Percentiles rank a stretch among this genome's conserved stretches.
Conservation (phyloP, 2,113 vertebrate species). For the Hippolais icterina region DNA sequence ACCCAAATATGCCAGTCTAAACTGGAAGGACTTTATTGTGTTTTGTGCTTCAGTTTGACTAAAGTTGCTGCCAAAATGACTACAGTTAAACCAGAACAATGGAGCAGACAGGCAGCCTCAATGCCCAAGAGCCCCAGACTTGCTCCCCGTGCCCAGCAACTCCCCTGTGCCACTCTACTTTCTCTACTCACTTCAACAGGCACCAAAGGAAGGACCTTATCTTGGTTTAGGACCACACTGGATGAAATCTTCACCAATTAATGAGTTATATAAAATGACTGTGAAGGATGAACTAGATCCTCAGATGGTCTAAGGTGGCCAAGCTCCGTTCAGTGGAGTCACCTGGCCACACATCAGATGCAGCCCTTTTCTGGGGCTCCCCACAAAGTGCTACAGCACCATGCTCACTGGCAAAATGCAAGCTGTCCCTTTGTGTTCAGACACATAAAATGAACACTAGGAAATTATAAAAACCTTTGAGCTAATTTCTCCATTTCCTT, state of each 20-base stretch:
- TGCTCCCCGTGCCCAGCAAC: accelerated
- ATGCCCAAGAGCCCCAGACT: accelerated
- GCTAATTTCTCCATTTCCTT: background rate
- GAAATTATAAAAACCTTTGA: background rate
- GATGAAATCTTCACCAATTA: background rate
- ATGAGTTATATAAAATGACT: background rate
- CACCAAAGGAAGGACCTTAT: background rate
- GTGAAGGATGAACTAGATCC: background rate
- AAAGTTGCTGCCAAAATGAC: background rate
- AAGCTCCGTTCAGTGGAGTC: accelerated
- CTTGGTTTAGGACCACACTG: background rate
- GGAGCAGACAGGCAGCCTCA: accelerated
- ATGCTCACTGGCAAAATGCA: background rate
- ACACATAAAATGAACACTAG: background rate
- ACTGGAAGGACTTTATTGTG: background rate
- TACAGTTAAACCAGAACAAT: background rate
- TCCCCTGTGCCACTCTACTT: background rate
- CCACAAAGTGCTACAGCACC: background rate
- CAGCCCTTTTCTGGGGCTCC: background rate
- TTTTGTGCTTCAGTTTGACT: background rate
- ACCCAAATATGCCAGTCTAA: background rate
- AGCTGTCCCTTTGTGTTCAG: background rate
- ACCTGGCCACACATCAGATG: accelerated
- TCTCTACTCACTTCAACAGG: background rate
- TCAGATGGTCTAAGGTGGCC: background rate